Base-by-base conservation (phyloP, 1,140 invertebrate genomes). In the Solenopsis fugax region DNA sequence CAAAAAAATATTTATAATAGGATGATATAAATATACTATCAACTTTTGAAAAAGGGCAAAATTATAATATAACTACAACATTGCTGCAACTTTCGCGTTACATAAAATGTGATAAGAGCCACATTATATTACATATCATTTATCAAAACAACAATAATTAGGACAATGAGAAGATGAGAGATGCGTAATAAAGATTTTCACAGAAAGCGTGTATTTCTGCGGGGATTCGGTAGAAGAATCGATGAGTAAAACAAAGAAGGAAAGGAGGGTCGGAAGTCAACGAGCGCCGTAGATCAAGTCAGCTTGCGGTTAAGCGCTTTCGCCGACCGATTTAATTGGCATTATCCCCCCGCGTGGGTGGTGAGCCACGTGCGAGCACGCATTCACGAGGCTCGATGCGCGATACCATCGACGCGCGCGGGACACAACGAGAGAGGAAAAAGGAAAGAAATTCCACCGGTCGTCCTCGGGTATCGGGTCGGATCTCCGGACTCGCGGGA, bases 251-350 rank as follows among this genome's bases (percentile, higher is more conserved):
- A 69, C 5, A 24, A 0, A 10, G 13, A 16, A 77, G 7, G 72
- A 13, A 29, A 54, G 50, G 75, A 67, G 60, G 56, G 2, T 37
- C 82, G 71, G 73, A 69, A 75, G 75, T 58, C 88, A 73, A 75
- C 21, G 65, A n/a, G 29, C 24, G 81, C 54, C 82, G 75, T 78
- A 86, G 60, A 80, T 88, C 86, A 88, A 88, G 69, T 12, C 64
- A 21, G 52, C 48, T 73, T 60, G 76, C 21, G 52, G 60, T 52
- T 85, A 88, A 88, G 50, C 69, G 56, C 88, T 89, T 89, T 82
- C 88, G 88, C 84, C 88, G 76, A 77, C 84, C 88, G 76, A 89
- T 89, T 89, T 89, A 89, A 89, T 89, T 88, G 82, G 52, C 73
- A 60, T 50, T 62, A 54, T 64, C 16, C 56, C 48, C 56, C 84